A percentile compares a stretch with the other conserved stretches of the same genome.
Evolutionary conservation across 1,140 invertebrate genomes (phyloP).

Genomic region (Platyura marginata): DNA sequence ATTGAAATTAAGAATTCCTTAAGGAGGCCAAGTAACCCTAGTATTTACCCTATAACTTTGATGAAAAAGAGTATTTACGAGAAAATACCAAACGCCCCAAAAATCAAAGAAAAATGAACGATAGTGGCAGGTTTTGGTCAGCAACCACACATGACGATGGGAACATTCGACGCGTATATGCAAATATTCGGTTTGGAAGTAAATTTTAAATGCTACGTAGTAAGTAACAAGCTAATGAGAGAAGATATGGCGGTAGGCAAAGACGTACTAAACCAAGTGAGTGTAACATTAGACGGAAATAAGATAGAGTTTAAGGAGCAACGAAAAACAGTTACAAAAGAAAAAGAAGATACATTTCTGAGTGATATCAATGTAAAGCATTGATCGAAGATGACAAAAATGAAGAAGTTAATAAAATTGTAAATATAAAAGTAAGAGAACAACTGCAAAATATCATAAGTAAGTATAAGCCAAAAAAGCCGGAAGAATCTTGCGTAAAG

Average conservation of each 20-base stretch:
- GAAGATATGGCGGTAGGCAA: background rate
- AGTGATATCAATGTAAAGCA: background rate
- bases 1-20: too few species aligned
- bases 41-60: too few species aligned
- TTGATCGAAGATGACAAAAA: background rate
- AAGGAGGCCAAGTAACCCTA: too few species aligned
- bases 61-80: background rate
- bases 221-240: background rate
- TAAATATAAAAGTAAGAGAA: background rate
- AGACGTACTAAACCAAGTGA: background rate
- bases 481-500: constrained; percentile 4
- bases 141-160: background rate
- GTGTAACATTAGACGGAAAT: background rate
- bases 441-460: background rate
- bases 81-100: background rate
- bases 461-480: background rate
- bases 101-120: background rate
- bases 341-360: background rate
- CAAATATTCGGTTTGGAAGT: background rate
- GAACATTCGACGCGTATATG: background rate
- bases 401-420: too few species aligned
- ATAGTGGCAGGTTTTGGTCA: background rate
- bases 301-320: background rate
- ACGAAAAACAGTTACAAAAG: background rate
- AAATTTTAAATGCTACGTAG: background rate